Percentiles rank a stretch among this genome's conserved stretches.
Evolutionary conservation across 2,113 vertebrate genomes (phyloP).

Genomic region (Gorsachius goisagi): DNA sequence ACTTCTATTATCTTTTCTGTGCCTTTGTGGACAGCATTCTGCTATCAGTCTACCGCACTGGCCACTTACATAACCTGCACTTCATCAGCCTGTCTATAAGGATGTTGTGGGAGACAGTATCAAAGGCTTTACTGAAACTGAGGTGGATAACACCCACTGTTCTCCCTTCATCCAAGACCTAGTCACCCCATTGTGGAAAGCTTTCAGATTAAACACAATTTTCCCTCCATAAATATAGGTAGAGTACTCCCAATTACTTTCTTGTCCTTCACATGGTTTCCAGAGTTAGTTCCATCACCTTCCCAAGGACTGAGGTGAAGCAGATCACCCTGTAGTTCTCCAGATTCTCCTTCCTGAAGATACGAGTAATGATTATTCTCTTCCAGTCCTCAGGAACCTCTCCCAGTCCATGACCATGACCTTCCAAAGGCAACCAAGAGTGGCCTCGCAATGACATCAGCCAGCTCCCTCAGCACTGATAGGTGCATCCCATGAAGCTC

Average conservation of each 20-base stretch:
- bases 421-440: not conserved
- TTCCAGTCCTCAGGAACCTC: not conserved
- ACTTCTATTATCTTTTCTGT: no score
- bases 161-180: not conserved
- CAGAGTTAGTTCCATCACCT: not conserved
- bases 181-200: not conserved
- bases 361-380: not conserved
- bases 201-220: not conserved
- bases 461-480: not conserved
- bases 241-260: not conserved
- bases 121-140: not conserved
- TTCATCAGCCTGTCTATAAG: not conserved
- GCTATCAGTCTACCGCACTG: not conserved
- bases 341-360: not conserved
- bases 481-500: not conserved
- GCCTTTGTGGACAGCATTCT: not conserved
- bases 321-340: not conserved
- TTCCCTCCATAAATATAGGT: not conserved
- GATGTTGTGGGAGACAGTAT: not conserved
- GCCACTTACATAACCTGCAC: not conserved
- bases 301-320: not conserved
- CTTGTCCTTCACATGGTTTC: not conserved
- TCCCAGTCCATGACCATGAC: not conserved
- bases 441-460: not conserved
- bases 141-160: not conserved